phyloP scores from a whole-genome alignment of 2,113 vertebrate genomes.

The Bubalus kerabau region DNA sequence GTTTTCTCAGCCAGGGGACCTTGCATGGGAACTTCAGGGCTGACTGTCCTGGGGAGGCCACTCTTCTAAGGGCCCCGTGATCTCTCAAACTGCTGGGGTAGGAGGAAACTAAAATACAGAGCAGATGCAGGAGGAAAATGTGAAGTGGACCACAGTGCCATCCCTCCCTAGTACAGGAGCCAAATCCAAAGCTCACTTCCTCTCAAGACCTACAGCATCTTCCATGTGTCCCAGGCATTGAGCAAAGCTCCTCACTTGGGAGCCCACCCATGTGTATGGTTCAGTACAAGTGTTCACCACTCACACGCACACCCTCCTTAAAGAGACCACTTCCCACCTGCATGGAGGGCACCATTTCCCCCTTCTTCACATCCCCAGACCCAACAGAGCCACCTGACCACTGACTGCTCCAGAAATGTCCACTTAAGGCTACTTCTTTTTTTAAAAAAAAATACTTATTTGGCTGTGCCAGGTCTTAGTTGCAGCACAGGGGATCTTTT shows the following conservation, averaged over 20 bases:
- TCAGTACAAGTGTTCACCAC: neutral
- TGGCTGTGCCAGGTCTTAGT: neutral
- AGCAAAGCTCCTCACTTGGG: neutral
- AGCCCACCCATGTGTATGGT: rapidly evolving
- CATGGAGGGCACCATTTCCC: neutral
- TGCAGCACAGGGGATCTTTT: rapidly evolving
- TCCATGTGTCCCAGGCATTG: rapidly evolving
- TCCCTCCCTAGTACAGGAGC: neutral
- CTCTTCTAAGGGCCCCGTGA: neutral
- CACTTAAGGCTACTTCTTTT: neutral
- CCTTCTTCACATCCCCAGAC: neutral
- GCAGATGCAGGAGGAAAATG: neutral
- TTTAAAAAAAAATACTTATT: neutral
- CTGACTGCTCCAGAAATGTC: neutral
- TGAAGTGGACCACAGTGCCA: neutral
- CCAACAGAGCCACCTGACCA: neutral
- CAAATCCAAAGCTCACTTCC: neutral
- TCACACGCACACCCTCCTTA: rapidly evolving
- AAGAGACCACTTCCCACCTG: neutral
- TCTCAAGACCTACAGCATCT: neutral
- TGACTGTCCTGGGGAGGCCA: neutral
- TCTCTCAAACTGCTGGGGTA: neutral
- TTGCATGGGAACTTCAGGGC: neutral
- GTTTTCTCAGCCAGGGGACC: neutral
- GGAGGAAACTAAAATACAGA: neutral